Evolutionary conservation across 2,113 vertebrate species (phyloP).

Genomic region (Chionis minor): DNA sequence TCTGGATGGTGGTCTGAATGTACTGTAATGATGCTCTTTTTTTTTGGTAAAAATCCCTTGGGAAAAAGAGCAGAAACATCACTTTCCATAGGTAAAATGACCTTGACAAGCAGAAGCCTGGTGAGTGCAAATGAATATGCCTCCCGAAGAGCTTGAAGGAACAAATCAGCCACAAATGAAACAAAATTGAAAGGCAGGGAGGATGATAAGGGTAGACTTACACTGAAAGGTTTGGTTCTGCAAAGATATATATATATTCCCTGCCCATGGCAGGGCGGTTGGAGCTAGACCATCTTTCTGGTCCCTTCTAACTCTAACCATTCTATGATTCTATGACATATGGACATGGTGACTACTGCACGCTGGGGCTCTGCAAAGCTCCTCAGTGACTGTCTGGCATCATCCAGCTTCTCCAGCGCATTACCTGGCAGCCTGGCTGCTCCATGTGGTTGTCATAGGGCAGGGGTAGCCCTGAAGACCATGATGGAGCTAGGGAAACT

Average conservation of each 20-base stretch:
- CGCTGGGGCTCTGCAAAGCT: not conserved
- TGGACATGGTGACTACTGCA: not conserved
- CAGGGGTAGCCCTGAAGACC: not conserved
- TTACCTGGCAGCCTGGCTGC: not conserved
- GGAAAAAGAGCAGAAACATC: not conserved
- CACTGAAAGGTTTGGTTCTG: not conserved
- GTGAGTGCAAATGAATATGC: not conserved
- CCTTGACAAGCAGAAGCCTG: not conserved
- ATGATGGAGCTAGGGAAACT: not conserved
- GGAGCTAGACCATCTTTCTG: not conserved
- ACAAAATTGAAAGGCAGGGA: not conserved
- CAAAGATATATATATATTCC: not conserved
- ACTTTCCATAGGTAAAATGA: not conserved
- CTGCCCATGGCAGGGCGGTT: not conserved
- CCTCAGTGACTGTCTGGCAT: not conserved
- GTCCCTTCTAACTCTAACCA: not conserved
- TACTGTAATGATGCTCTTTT: not conserved
- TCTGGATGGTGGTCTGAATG: not conserved
- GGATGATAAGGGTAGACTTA: not conserved
- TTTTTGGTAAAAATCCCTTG: not conserved
- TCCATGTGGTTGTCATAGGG: fast-evolving
- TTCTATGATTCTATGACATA: not conserved
- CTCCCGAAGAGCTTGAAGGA: not conserved
- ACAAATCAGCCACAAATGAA: not conserved
- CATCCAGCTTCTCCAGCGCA: not conserved